Evolutionary conservation across 35 echinoderm and acorn worm species (phyloP).

Genomic region (Antedon bifida): DNA sequence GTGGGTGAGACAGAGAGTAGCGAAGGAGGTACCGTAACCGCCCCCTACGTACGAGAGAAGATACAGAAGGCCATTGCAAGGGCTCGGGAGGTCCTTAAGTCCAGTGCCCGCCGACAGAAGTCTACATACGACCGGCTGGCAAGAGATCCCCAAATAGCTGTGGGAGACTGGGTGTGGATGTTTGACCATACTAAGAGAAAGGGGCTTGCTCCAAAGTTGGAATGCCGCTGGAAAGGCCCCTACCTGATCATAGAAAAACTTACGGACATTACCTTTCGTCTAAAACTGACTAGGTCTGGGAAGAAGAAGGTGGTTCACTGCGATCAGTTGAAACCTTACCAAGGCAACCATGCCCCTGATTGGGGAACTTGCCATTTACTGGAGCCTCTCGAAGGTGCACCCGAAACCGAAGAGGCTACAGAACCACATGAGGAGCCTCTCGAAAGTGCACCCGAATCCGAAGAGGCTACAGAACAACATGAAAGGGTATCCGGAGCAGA

Average conservation of each 20-base stretch:
- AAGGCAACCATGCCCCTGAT: too few relatives aligned
- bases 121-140: neutral
- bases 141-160: neutral
- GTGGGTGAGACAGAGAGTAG: neutral
- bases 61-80: neutral
- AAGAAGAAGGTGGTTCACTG: slow-evolving; percentile 5
- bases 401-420: too few relatives aligned
- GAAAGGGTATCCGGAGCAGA: too few relatives aligned
- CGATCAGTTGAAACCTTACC: neutral
- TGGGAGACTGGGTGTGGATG: slow-evolving; percentile 8
- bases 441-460: too few relatives aligned
- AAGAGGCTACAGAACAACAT: too few relatives aligned
- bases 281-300: neutral
- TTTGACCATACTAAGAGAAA: slow-evolving; percentile 19
- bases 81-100: neutral
- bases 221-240: slow-evolving; percentile 10
- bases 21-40: neutral
- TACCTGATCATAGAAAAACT: neutral
- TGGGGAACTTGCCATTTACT: too few relatives aligned
- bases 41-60: neutral
- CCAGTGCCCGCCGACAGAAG: neutral
- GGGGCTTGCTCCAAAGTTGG: slow-evolving; percentile 11
- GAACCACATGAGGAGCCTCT: too few relatives aligned
- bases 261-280: slow-evolving; percentile 22
- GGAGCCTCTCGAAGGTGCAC: too few relatives aligned